Conservation (phyloP, 2,113 vertebrate species). For the Okapia johnstoni region DNA sequence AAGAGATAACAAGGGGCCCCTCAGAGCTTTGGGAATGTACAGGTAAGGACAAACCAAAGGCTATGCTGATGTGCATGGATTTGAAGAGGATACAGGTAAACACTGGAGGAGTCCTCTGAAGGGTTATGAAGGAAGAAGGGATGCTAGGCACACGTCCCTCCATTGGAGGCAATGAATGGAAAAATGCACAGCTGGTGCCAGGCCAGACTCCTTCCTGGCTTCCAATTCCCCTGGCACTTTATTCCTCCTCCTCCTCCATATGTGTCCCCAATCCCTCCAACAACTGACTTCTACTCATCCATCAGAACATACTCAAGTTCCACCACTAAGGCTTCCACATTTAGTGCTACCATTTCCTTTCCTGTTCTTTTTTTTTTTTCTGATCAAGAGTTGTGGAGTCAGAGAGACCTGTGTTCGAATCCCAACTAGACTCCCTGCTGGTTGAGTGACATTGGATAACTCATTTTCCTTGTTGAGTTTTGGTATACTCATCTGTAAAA, state of each 20-base stretch:
- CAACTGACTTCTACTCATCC: neutral
- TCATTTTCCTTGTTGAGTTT: neutral
- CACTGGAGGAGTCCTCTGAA: neutral
- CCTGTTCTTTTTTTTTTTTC: neutral
- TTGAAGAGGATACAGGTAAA: neutral
- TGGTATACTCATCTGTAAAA: neutral
- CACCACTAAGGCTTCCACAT: neutral
- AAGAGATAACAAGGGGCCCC: neutral
- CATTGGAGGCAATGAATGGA: neutral
- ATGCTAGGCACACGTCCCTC: neutral
- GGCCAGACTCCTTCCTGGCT: neutral
- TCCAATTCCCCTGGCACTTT: neutral
- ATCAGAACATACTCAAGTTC: neutral
- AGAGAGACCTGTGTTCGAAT: neutral
- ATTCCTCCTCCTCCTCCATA: neutral
- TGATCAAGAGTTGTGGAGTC: neutral
- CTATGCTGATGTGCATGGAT: neutral
- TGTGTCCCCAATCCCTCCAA: neutral
- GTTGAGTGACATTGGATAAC: neutral
- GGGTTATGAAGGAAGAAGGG: neutral
- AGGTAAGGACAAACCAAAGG: neutral
- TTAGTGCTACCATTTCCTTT: neutral
- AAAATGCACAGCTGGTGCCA: neutral
- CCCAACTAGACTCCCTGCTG: neutral
- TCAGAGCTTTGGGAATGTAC: neutral